phyloP scores from a whole-genome alignment of 2,113 vertebrate species.

The Mustelus asterias region DNA sequence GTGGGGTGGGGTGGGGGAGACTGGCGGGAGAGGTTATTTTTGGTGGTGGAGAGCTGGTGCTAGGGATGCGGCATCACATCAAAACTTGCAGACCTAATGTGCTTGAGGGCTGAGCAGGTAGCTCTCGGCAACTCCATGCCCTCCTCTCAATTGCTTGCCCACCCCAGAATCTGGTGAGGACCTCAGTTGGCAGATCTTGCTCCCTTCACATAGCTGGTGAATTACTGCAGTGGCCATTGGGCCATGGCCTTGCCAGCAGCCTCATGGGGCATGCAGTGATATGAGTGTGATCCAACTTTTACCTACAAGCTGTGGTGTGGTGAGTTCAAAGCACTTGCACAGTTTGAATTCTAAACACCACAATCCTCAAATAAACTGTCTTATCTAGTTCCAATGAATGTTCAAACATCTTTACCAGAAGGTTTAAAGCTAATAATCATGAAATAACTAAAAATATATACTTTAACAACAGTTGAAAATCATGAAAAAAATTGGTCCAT shows the following conservation, averaged over 20 bases:
- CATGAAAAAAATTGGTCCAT: neutral
- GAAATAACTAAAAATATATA: neutral
- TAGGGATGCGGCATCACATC: too few species aligned
- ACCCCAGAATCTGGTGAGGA: neutral
- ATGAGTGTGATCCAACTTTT: neutral
- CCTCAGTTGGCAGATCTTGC: neutral
- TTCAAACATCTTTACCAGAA: neutral
- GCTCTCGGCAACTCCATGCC: too few species aligned
- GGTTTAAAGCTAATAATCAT: neutral
- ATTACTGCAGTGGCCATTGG: neutral
- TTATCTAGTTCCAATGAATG: neutral
- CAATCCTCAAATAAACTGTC: neutral
- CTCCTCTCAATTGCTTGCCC: neutral
- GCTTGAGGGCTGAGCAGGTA: neutral
- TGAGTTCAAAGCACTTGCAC: neutral
- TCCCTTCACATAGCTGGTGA: neutral
- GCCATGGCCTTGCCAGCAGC: neutral
- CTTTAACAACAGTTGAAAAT: neutral
- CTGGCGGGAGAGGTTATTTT: too few species aligned
- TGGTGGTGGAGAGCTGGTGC: too few species aligned
- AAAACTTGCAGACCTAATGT: neutral
- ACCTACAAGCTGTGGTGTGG: too few species aligned
- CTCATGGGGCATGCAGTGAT: neutral
- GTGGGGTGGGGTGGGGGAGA: too few species aligned
- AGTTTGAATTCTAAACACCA: neutral